Evolutionary conservation across 2,113 vertebrate genomes (phyloP).

Genomic region (Brachyhypopomus occidentalis): DNA sequence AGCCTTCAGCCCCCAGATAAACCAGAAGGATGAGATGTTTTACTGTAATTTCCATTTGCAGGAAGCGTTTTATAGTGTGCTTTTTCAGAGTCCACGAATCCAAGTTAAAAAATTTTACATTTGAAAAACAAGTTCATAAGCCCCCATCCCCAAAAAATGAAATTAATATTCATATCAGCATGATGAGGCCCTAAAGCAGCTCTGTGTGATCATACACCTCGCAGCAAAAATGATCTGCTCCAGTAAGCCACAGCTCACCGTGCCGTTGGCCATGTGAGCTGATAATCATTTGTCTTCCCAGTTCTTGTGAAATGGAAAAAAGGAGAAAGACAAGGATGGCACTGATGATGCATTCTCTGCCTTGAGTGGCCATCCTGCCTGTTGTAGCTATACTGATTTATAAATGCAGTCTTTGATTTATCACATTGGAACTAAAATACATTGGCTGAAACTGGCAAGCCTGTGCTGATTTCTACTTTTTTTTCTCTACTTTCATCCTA

Average conservation of each 20-base stretch:
- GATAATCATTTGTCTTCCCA: constrained; percentile 35
- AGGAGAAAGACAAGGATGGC: neutral
- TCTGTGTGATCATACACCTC: constrained; percentile 36
- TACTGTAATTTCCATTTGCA: neutral
- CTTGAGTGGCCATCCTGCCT: neutral
- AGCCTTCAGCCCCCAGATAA: too few relatives aligned
- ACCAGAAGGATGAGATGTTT: neutral
- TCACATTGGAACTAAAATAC: neutral
- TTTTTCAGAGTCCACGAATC: too few relatives aligned
- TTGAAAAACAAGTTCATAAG: too few relatives aligned
- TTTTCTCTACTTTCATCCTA: neutral
- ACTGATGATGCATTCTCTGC: neutral
- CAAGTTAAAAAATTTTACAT: neutral
- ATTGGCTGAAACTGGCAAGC: neutral
- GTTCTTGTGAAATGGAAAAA: neutral
- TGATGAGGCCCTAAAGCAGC: constrained; percentile 32
- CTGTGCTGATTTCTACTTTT: constrained; percentile 6
- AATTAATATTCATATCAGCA: neutral
- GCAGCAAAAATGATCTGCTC: constrained; percentile 44
- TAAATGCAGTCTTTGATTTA: neutral
- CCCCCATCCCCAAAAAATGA: too few relatives aligned
- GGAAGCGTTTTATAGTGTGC: too few relatives aligned
- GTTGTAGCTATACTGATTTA: neutral
- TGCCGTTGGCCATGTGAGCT: constrained; percentile 56
- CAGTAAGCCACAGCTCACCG: constrained; percentile 61